Conservation (phyloP, 2,888 invertebrate genomes). For the Leptinotarsa peninsularis region DNA sequence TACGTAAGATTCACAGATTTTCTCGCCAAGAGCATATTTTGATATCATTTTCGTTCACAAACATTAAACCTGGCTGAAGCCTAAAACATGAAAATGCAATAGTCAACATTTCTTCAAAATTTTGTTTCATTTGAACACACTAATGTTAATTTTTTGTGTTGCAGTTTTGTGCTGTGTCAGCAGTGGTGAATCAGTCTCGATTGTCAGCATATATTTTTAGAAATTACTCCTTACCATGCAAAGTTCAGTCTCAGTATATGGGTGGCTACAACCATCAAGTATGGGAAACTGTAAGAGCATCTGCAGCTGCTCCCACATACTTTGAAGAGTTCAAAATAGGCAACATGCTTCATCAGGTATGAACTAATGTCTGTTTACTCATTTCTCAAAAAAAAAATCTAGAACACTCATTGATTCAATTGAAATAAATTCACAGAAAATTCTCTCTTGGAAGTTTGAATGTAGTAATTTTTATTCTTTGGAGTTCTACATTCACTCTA, state of each 20-base stretch:
- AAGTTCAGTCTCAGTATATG: conserved; percentile 76
- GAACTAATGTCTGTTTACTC: neutral
- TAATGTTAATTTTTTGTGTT: neutral
- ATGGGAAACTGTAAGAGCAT: conserved; percentile 90
- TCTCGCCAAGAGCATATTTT: no score
- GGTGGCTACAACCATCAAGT: conserved; percentile 78
- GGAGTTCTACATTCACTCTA: no score
- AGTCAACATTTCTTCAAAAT: no score
- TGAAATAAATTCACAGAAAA: no score
- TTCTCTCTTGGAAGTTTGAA: no score
- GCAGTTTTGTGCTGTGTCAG: conserved; percentile 82
- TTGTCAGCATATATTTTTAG: conserved; percentile 86
- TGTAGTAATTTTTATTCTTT: no score
- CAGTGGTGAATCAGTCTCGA: conserved; percentile 80
- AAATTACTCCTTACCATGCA: conserved; percentile 82
- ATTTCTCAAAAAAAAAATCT: no score
- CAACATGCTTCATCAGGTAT: conserved; percentile 77
- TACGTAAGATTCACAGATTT: no score
- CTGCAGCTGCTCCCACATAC: conserved; percentile 92
- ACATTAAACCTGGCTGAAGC: no score
- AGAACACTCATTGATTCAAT: no score
- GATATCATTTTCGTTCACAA: no score
- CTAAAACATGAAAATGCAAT: no score
- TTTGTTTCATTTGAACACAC: neutral
- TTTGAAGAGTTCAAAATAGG: conserved; percentile 84